Percentiles rank a stretch among this genome's conserved stretches.
Conservation (phyloP, 2,888 invertebrate genomes). For the Nyleta sp. region DNA sequence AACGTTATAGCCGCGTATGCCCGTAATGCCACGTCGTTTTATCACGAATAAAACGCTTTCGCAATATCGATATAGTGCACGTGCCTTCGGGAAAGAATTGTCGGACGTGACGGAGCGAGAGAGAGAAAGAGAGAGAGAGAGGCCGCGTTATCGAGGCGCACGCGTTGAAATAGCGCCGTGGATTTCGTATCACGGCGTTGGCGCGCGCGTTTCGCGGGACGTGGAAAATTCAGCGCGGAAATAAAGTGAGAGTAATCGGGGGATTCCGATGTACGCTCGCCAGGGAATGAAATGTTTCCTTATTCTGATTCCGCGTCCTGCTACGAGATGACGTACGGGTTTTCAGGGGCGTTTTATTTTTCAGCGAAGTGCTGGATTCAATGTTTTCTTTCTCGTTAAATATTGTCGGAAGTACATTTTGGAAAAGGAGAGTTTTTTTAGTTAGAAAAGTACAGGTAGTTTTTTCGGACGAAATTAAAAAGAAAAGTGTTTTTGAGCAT, state of each 20-base stretch:
- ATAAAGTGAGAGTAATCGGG: conserved; percentile 50
- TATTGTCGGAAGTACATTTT: no score
- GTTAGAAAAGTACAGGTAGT: no score
- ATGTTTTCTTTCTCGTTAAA: no score
- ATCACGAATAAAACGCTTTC: conserved; percentile 59
- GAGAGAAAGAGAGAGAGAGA: background rate
- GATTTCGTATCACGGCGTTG: conserved; percentile 47
- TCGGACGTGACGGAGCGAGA: conserved; percentile 36
- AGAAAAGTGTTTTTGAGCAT: no score
- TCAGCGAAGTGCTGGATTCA: no score
- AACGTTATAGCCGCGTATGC: conserved; percentile 45
- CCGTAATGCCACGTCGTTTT: conserved; percentile 53
- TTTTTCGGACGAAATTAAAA: no score
- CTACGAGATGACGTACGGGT: conserved; percentile 1
- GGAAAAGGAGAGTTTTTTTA: no score
- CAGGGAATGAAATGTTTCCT: conserved; percentile 42
- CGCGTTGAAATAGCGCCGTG: conserved; percentile 41
- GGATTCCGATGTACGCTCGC: conserved; percentile 29
- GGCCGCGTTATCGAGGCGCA: conserved; percentile 47
- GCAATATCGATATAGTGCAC: conserved; percentile 61
- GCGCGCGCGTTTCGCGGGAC: conserved; percentile 34
- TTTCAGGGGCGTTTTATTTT: conserved; percentile 4
- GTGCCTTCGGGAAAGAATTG: conserved; percentile 53
- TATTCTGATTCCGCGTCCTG: conserved; percentile 17
- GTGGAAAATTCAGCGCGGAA: conserved; percentile 40